Percentiles rank a stretch among this genome's conserved stretches.
phyloP scores from a whole-genome alignment of 2,888 invertebrate species.

The Calephelis perditalis region DNA sequence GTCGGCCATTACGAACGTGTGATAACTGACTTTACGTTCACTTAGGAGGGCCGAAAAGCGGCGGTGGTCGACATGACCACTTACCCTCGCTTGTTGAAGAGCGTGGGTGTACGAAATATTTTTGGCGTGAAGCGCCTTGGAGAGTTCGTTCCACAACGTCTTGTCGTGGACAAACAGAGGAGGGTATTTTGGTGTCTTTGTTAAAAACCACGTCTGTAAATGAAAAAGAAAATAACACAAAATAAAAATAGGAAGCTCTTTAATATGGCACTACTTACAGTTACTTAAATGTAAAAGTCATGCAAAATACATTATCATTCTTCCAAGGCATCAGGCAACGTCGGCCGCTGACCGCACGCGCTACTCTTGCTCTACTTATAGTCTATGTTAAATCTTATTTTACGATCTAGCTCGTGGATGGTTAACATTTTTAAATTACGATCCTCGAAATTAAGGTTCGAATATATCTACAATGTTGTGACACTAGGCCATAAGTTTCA shows the following conservation, averaged over 20 bases:
- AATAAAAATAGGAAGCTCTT: constrained; percentile 73
- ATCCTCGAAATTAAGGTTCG: not conserved
- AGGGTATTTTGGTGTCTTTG: too few species aligned
- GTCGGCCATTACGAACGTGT: too few species aligned
- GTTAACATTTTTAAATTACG: constrained; percentile 12
- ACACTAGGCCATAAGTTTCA: too few species aligned
- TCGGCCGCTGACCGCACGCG: constrained; percentile 8
- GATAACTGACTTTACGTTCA: too few species aligned
- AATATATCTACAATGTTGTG: too few species aligned
- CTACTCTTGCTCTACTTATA: constrained; percentile 4
- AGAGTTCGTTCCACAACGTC: too few species aligned
- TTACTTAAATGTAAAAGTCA: constrained; percentile 40
- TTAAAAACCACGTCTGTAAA: not conserved
- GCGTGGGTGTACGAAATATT: too few species aligned
- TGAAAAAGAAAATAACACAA: constrained; percentile 29
- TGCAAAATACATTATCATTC: constrained; percentile 22
- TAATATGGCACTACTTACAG: constrained; percentile 76
- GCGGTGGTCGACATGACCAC: too few species aligned
- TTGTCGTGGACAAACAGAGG: too few species aligned
- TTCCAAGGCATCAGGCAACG: constrained; percentile 16
- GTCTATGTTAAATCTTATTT: not conserved
- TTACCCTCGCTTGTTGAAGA: too few species aligned
- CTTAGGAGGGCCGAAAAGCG: too few species aligned
- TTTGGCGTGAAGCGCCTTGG: too few species aligned
- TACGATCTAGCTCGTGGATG: constrained; percentile 15